Percentiles rank a stretch among this genome's conserved stretches.
Conservation (phyloP, 2,797 vertebrate genomes). For the Poliocrania exsul region DNA sequence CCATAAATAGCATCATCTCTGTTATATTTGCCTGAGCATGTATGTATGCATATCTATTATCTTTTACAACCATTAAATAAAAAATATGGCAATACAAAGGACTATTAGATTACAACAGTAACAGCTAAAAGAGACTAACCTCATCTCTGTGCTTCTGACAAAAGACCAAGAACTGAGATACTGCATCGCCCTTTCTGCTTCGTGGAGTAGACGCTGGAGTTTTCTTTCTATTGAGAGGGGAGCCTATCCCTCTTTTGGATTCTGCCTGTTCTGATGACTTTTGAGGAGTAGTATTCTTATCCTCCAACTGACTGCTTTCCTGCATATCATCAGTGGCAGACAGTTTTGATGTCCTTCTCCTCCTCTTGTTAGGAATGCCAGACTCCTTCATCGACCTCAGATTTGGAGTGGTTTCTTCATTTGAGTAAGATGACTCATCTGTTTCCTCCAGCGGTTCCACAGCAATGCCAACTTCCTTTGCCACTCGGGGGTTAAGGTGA, state of each 20-base stretch:
- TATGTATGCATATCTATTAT: not conserved
- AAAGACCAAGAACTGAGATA: slow-evolving; percentile 83
- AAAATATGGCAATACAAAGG: not conserved
- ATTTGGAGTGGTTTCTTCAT: slow-evolving; percentile 44
- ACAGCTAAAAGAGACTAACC: slow-evolving; percentile 67
- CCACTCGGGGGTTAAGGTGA: slow-evolving; percentile 85
- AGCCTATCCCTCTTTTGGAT: slow-evolving; percentile 68
- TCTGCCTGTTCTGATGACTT: slow-evolving; percentile 69
- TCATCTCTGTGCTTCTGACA: slow-evolving; percentile 85
- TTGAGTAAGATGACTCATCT: slow-evolving; percentile 40
- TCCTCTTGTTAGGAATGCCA: slow-evolving; percentile 70
- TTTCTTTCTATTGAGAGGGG: slow-evolving; percentile 75
- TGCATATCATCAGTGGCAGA: not conserved
- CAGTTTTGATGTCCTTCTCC: slow-evolving; percentile 72
- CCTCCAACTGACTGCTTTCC: slow-evolving; percentile 39
- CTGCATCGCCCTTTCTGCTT: slow-evolving; percentile 76
- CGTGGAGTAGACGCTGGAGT: slow-evolving; percentile 55
- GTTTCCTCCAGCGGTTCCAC: slow-evolving; percentile 49
- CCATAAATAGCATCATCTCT: not conserved
- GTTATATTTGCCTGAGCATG: not conserved
- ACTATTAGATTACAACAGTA: not conserved
- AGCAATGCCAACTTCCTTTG: slow-evolving; percentile 81
- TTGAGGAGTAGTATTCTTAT: slow-evolving; percentile 54
- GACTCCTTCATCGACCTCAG: slow-evolving; percentile 54
- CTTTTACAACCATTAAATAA: not conserved